Evolutionary conservation across 2,888 invertebrate species (phyloP).

Genomic region (Drosophila borealis): DNA sequence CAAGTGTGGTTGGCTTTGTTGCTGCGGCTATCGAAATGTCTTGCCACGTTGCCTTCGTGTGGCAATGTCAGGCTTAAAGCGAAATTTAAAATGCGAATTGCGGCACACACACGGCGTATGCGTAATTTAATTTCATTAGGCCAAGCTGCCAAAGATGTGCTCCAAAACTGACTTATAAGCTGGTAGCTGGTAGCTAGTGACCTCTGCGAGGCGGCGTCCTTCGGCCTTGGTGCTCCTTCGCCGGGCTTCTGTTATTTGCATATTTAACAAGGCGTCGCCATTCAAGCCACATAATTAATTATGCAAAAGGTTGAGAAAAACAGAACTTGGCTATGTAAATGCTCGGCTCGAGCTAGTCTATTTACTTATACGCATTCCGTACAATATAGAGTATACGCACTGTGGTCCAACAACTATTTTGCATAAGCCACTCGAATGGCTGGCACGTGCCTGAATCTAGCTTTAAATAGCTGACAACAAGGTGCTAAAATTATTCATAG

Average conservation of each 20-base stretch:
- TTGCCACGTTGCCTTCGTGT: conserved; percentile 11
- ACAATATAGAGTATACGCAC: conserved; percentile 61
- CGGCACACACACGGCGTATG: conserved; percentile 40
- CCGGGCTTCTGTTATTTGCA: conserved; percentile 63
- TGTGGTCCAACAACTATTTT: conserved; percentile 63
- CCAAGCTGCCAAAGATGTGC: conserved; percentile 22
- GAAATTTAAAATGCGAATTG: conserved; percentile 41
- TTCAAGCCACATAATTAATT: conserved; percentile 77
- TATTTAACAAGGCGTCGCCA: conserved; percentile 74
- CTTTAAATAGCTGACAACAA: conserved; percentile 68
- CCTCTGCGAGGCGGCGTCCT: conserved; percentile 50
- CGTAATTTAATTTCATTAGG: conserved; percentile 52
- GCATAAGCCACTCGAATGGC: conserved; percentile 70
- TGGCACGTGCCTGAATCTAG: conserved; percentile 41
- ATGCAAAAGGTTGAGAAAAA: conserved; percentile 71
- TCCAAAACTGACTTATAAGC: conserved; percentile 19
- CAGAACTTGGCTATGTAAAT: conserved; percentile 59
- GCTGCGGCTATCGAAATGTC: conserved; percentile 55
- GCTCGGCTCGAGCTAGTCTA: conserved; percentile 19
- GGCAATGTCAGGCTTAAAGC: conserved; percentile 22
- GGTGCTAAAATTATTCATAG: conserved; percentile 81
- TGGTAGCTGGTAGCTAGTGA: conserved; percentile 48
- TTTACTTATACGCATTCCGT: conserved; percentile 6
- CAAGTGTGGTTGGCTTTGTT: conserved; percentile 37
- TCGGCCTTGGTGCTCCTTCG: conserved; percentile 20